Percentiles rank a stretch among this genome's conserved stretches.
Conservation (phyloP, 2,797 vertebrate species). For the Pachyuromys duprasi region DNA sequence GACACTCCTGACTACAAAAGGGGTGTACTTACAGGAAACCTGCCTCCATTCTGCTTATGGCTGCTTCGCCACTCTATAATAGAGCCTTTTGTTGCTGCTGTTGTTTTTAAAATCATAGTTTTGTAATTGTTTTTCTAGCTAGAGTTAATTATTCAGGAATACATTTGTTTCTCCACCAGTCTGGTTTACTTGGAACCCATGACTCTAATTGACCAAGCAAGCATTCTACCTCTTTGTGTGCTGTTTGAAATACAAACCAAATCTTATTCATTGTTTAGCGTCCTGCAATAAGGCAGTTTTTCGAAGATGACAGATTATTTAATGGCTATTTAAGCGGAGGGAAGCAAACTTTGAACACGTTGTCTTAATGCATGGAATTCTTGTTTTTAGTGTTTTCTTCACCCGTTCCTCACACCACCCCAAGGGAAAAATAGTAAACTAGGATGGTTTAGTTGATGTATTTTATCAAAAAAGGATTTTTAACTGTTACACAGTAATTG, state of each 20-base stretch:
- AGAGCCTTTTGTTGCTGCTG: not conserved
- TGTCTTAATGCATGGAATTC: not conserved
- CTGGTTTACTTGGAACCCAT: not conserved
- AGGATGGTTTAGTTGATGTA: not conserved
- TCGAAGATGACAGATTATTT: not conserved
- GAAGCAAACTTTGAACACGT: constrained; percentile 21
- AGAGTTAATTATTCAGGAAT: not conserved
- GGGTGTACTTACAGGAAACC: not conserved
- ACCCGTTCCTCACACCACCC: not conserved
- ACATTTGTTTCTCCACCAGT: not conserved
- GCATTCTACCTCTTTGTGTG: not conserved
- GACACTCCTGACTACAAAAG: not conserved
- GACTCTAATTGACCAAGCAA: not conserved
- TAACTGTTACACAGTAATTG: not conserved
- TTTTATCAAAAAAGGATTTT: not conserved
- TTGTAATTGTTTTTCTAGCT: not conserved
- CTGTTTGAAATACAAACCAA: constrained; percentile 3
- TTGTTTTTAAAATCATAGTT: not conserved
- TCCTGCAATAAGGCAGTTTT: not conserved
- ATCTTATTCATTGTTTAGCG: not conserved
- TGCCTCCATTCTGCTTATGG: not conserved
- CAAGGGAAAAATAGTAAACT: not conserved
- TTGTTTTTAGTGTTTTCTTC: not conserved
- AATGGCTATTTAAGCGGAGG: not conserved
- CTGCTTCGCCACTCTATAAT: not conserved